A percentile compares a stretch with the other conserved stretches of the same genome.
phyloP scores from a whole-genome alignment of 2,113 vertebrate genomes.

The Tetraodon nigroviridis region DNA sequence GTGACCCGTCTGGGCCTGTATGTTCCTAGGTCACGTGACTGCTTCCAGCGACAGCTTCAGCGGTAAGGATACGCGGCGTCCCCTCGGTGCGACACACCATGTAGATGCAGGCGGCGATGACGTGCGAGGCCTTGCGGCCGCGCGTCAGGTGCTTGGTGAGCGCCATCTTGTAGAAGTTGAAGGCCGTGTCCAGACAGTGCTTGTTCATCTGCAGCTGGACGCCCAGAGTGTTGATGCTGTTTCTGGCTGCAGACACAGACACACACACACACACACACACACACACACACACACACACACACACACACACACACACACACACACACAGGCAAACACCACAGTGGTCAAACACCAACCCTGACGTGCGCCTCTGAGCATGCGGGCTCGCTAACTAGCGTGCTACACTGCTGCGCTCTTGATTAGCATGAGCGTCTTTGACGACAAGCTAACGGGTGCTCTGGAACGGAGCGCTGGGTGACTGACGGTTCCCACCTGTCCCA shows the following conservation, averaged over 20 bases:
- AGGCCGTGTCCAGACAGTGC: constrained; percentile 93
- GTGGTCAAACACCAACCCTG: not conserved
- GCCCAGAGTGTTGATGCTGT: constrained; percentile 87
- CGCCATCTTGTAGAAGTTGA: constrained; percentile 99
- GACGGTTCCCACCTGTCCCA: no score
- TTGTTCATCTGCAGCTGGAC: constrained; percentile 93
- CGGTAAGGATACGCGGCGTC: constrained; percentile 90
- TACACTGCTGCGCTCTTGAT: no score
- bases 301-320: constrained; percentile 1
- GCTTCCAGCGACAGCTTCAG: not conserved
- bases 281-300: not conserved
- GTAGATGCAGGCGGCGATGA: constrained; percentile 93
- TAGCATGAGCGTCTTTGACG: no score
- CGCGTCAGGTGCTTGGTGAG: constrained; percentile 85
- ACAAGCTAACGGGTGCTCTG: no score
- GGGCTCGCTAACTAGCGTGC: no score
- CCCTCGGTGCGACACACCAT: constrained; percentile 94
- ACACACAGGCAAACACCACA: not conserved
- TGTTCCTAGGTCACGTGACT: no score
- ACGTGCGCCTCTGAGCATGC: not conserved
- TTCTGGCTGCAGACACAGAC: constrained; percentile 72
- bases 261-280: constrained; percentile 10
- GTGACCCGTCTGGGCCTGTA: no score
- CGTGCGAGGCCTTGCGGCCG: constrained; percentile 82
- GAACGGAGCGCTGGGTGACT: no score